These are phyloP conservation scores for Agapetus fuscipes DNA, from an alignment of 2,888 invertebrate genomes.

Conservation along the genomic window DNA sequence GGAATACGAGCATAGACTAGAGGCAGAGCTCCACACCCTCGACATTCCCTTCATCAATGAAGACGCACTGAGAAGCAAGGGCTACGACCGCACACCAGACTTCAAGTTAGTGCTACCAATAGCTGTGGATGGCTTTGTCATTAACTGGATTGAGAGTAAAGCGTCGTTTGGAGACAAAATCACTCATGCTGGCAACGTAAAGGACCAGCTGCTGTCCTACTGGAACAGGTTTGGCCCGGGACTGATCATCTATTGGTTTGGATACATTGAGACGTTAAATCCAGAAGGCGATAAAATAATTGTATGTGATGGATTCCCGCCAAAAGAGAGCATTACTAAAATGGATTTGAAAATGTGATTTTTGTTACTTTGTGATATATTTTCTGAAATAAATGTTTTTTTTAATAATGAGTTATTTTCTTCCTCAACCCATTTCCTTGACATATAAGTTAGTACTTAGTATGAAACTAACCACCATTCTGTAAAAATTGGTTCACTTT, in stretches of 20 bases:
- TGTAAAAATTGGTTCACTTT: no score
- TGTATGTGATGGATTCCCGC: conserved; percentile 45
- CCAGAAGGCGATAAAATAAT: conserved; percentile 55
- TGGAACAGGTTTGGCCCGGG: conserved; percentile 93
- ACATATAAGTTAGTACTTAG: no score
- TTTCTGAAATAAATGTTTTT: no score
- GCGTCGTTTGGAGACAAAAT: conserved; percentile 86
- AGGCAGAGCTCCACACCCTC: conserved; percentile 46
- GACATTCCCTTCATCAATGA: conserved; percentile 57
- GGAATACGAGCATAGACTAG: conserved; percentile 74
- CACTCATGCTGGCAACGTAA: conserved; percentile 69
- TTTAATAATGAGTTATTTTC: no score
- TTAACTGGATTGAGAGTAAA: conserved; percentile 96
- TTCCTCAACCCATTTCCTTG: no score
- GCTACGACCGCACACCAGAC: conserved; percentile 94
- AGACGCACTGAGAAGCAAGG: conserved; percentile 65
- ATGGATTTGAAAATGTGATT: conserved; percentile 14
- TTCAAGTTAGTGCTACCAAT: conserved; percentile 84
- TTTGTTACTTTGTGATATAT: no score
- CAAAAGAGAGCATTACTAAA: conserved; percentile 35
- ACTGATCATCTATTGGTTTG: conserved; percentile 93
- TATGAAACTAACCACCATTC: no score
- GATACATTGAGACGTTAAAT: conserved; percentile 62
- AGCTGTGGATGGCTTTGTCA: conserved; percentile 70
- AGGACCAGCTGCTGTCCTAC: conserved; percentile 80